Evolutionary conservation across 2,113 vertebrate genomes (phyloP).

Genomic region (Camelus bactrianus): DNA sequence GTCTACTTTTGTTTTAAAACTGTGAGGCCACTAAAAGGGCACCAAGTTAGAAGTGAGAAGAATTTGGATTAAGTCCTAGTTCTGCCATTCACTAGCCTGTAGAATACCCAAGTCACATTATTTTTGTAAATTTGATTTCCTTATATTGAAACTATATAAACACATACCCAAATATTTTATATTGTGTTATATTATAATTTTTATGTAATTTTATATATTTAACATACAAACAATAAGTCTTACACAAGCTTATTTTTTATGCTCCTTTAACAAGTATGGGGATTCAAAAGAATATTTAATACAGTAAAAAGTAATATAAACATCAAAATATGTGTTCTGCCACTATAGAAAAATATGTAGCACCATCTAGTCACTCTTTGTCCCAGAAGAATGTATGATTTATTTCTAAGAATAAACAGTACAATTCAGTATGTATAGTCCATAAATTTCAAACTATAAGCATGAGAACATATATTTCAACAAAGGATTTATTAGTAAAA

Average conservation of each 20-base stretch:
- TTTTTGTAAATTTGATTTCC: neutral
- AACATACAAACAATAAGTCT: neutral
- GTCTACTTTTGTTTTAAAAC: neutral
- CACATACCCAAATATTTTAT: neutral
- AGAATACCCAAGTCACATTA: neutral
- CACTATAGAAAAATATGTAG: neutral
- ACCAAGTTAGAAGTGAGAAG: neutral
- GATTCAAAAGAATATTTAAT: neutral
- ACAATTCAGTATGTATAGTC: neutral
- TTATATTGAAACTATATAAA: neutral
- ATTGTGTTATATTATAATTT: neutral
- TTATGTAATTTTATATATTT: neutral
- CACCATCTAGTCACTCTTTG: neutral
- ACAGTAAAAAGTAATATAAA: neutral
- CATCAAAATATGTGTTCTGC: neutral
- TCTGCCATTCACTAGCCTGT: neutral
- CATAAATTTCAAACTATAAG: constrained; percentile 44
- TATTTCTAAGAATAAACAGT: neutral
- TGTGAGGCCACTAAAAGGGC: neutral
- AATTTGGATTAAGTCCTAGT: neutral
- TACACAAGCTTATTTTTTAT: neutral
- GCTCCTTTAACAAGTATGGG: neutral
- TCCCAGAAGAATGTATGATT: neutral
- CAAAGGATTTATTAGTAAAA: constrained; percentile 54
- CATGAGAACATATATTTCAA: neutral